Percentiles rank a stretch among this genome's conserved stretches.
Conservation (phyloP, 1,140 invertebrate genomes). For the Berghia stephanieae region DNA sequence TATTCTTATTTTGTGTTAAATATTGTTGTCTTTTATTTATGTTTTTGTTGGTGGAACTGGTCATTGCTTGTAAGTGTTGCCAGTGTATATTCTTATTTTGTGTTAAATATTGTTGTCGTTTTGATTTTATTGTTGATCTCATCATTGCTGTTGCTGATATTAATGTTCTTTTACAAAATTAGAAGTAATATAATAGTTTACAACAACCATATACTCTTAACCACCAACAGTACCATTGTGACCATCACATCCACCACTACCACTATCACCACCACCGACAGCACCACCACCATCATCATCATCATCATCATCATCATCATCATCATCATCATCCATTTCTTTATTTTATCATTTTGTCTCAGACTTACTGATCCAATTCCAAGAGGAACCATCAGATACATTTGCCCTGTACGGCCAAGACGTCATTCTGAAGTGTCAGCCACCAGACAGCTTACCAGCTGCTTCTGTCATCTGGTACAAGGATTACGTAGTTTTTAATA, state of each 20-base stretch:
- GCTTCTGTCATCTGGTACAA: conserved; percentile 59
- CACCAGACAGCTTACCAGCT: conserved; percentile 53
- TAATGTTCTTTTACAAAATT: no score
- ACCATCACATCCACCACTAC: no score
- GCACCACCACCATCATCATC: neutral
- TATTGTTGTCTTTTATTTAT: no score
- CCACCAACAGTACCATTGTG: no score
- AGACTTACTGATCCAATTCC: conserved; percentile 39
- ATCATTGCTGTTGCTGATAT: no score
- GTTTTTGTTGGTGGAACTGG: conserved; percentile 39
- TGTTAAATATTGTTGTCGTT: neutral
- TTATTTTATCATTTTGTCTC: neutral
- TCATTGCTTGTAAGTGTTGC: conserved; percentile 48
- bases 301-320: neutral
- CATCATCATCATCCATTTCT: neutral
- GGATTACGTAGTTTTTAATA: conserved; percentile 43
- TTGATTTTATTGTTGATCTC: no score
- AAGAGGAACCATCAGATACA: conserved; percentile 39
- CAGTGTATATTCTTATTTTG: neutral
- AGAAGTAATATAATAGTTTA: no score
- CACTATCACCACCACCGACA: no score
- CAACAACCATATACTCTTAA: no score
- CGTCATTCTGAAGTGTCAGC: conserved; percentile 45
- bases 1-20: no score
- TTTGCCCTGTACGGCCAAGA: conserved; percentile 45